phyloP scores from a whole-genome alignment of 1,140 invertebrate genomes.

The Drosophila sulfurigaster region DNA sequence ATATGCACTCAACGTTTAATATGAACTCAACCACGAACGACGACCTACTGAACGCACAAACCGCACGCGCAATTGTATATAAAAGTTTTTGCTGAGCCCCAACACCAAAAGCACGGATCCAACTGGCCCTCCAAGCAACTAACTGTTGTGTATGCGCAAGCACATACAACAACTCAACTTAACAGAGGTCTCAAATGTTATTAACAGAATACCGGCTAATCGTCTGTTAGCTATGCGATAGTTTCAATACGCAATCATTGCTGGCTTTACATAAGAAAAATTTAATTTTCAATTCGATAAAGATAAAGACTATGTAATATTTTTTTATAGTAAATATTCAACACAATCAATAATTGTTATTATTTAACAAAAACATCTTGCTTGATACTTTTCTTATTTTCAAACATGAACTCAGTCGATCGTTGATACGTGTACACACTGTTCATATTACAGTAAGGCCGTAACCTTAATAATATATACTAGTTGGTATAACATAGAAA shows the following conservation, averaged over 20 bases:
- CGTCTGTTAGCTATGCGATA: neutral
- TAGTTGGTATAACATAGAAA: neutral
- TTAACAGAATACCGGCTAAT: neutral
- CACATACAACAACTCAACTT: conserved; percentile 19
- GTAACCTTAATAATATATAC: no score
- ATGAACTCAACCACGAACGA: conserved; percentile 53
- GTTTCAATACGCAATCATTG: neutral
- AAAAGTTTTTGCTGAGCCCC: conserved; percentile 30
- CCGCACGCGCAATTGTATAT: conserved; percentile 42
- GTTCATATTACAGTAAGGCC: conserved; percentile 9
- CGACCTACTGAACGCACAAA: conserved; percentile 44
- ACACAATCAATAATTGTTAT: no score
- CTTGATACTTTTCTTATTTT: neutral
- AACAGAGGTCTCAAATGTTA: conserved; percentile 10
- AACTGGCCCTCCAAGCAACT: neutral
- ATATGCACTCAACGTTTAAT: conserved; percentile 21
- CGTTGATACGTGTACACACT: neutral
- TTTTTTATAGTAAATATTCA: no score
- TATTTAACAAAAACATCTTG: no score
- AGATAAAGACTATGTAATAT: neutral
- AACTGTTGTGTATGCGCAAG: neutral
- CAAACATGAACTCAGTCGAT: neutral
- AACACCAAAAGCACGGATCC: conserved; percentile 15
- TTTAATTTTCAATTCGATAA: neutral
- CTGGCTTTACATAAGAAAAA: neutral